Conservation (phyloP, 2,113 vertebrate species). For the Vulpes lagopus region DNA sequence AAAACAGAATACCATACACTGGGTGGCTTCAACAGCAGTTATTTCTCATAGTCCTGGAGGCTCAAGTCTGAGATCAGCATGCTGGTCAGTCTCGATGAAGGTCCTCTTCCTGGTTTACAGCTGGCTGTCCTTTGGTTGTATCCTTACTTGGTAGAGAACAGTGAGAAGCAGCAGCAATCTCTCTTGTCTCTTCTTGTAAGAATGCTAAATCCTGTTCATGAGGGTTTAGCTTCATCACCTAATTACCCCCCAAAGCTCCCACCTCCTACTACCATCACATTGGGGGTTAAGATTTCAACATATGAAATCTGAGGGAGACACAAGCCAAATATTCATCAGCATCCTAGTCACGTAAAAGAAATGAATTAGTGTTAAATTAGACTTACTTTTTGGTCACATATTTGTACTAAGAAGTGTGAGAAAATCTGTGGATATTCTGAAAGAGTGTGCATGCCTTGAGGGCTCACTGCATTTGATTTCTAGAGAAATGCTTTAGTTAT, state of each 20-base stretch:
- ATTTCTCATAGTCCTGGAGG: neutral
- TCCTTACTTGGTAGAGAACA: neutral
- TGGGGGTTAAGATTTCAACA: neutral
- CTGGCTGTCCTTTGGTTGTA: neutral
- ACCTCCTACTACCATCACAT: neutral
- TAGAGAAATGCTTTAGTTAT: neutral
- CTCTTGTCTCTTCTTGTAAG: neutral
- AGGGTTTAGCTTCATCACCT: neutral
- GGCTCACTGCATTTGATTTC: neutral
- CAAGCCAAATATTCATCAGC: neutral
- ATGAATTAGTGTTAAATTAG: neutral
- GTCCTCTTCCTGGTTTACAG: neutral
- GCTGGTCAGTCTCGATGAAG: neutral
- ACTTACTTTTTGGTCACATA: neutral
- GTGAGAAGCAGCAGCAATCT: neutral
- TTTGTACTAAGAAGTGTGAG: neutral
- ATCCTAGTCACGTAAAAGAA: neutral
- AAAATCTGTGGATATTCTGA: neutral
- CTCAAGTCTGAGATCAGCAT: neutral
- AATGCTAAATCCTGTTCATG: neutral
- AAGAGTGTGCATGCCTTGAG: neutral
- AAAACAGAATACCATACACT: neutral
- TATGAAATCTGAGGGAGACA: neutral
- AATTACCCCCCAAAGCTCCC: neutral
- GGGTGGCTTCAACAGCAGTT: neutral